Base-by-base conservation (phyloP, 2,888 invertebrate genomes). In the Gryllus longicercus region DNA sequence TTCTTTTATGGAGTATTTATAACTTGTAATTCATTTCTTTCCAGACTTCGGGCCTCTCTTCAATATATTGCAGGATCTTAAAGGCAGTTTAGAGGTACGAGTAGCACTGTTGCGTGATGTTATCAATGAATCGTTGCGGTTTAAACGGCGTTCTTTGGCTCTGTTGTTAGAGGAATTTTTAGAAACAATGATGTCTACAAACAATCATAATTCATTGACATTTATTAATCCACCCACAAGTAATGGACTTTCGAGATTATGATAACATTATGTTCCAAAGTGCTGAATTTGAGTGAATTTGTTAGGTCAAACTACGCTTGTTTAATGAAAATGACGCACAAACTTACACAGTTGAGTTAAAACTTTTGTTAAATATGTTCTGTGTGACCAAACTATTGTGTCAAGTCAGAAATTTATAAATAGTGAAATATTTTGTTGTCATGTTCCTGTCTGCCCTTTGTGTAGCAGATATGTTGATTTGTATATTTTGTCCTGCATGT, bases 101-200 rank as follows among this genome's bases (percentile, higher is more conserved):
- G 91, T 93, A 83, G 90, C 91, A 84, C 90, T 94, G 87, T 88
- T 94, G 82, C 91, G 91, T 84, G 92, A 94, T 85, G 91, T 94
- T 83, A 93, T 94, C 84, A 91, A 91, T 84, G 95, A 95, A 88
- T 93, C 94, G 77, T 88, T 93, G 84, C 89, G 95, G 84, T 95
- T 95, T 87, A 95, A 95, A 86, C 89, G 94, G 84, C 92, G 92
- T 86, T 90, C 90, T 83, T 88, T 95, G 83, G 93, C 93, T 51
- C 89, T 90, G 84, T 86, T 92, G 81, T 88, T 94, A 82, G 92
- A 93, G 86, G 92, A 93, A 85, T 91, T 91, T 86, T 75, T 81
- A 51, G 63, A 63, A 51, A 82, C 81, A 38, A 76, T 80, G 79
- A 51, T 77, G 49, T 63, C 79, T 38, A 74, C 77, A 38, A 79